phyloP scores from a whole-genome alignment of 2,888 invertebrate species.

The Tanaodytes sp. region DNA sequence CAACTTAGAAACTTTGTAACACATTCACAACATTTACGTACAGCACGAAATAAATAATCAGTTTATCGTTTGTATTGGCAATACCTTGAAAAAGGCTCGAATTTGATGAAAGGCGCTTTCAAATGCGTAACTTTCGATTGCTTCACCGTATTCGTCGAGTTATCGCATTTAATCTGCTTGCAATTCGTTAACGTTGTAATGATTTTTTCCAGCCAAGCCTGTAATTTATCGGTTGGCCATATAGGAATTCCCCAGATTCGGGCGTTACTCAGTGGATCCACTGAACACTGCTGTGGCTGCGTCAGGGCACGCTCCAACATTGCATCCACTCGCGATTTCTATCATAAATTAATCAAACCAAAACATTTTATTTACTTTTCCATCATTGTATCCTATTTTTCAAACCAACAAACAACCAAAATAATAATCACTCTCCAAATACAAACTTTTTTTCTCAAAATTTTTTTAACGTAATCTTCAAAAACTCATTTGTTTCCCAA shows the following conservation, averaged over 20 bases:
- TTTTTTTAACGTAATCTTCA: too few relatives aligned
- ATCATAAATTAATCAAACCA: slow-evolving; percentile 16
- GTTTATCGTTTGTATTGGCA: too few relatives aligned
- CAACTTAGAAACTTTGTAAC: too few relatives aligned
- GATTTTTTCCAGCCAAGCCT: slow-evolving; percentile 78
- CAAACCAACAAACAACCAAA: too few relatives aligned
- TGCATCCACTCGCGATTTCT: slow-evolving; percentile 83
- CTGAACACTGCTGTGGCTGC: slow-evolving; percentile 73
- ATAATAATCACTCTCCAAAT: too few relatives aligned
- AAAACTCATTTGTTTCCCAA: too few relatives aligned
- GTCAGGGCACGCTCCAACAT: slow-evolving; percentile 83
- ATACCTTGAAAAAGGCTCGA: slow-evolving; percentile 80
- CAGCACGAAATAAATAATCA: too few relatives aligned
- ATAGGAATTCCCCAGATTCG: slow-evolving; percentile 74
- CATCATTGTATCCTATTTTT: background rate
- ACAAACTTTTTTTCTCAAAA: too few relatives aligned
- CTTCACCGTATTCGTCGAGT: slow-evolving; percentile 52
- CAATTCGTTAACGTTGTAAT: slow-evolving; percentile 74
- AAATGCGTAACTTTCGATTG: slow-evolving; percentile 76
- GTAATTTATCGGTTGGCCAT: slow-evolving; percentile 75
- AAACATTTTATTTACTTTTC: background rate
- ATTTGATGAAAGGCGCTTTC: slow-evolving; percentile 82
- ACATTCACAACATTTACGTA: too few relatives aligned
- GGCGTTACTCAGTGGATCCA: slow-evolving; percentile 75
- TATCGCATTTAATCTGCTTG: slow-evolving; percentile 59